phyloP scores from a whole-genome alignment of 2,888 invertebrate genomes.

The Leucoma salicis region DNA sequence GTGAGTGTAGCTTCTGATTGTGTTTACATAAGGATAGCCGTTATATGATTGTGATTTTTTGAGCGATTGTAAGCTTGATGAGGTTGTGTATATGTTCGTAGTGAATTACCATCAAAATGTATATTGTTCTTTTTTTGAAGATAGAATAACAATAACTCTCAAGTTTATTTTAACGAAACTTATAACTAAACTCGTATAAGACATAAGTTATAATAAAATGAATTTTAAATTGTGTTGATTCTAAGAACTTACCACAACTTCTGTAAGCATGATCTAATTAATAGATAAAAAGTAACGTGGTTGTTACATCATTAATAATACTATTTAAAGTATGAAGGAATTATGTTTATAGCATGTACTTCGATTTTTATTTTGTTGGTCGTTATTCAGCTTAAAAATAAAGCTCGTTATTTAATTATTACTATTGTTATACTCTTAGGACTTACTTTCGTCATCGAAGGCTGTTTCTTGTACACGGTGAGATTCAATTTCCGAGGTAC shows the following conservation, averaged over 20 bases:
- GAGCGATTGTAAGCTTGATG: slow-evolving; percentile 47
- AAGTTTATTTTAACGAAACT: neutral
- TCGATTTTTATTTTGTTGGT: no score
- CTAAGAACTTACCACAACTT: slow-evolving; percentile 52
- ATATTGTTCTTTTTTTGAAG: no score
- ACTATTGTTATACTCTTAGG: neutral
- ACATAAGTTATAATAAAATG: slow-evolving; percentile 1
- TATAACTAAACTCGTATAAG: neutral
- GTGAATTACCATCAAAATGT: slow-evolving; percentile 14
- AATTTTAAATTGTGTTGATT: slow-evolving; percentile 9
- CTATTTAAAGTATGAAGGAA: no score
- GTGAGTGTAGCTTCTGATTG: slow-evolving; percentile 62
- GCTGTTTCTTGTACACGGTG: slow-evolving; percentile 83
- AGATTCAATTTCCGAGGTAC: slow-evolving; percentile 91
- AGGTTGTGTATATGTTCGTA: slow-evolving; percentile 37
- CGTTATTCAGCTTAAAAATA: no score
- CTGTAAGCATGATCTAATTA: slow-evolving; percentile 38
- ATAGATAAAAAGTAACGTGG: slow-evolving; percentile 13
- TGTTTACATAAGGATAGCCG: slow-evolving; percentile 37
- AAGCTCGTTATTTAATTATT: neutral
- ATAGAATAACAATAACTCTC: neutral
- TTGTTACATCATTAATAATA: neutral
- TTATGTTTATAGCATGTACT: no score
- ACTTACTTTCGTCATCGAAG: slow-evolving; percentile 91
- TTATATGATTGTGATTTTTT: slow-evolving; percentile 43